Base-by-base conservation (phyloP, 2,888 invertebrate species). In the Choristoneura rosaceana region DNA sequence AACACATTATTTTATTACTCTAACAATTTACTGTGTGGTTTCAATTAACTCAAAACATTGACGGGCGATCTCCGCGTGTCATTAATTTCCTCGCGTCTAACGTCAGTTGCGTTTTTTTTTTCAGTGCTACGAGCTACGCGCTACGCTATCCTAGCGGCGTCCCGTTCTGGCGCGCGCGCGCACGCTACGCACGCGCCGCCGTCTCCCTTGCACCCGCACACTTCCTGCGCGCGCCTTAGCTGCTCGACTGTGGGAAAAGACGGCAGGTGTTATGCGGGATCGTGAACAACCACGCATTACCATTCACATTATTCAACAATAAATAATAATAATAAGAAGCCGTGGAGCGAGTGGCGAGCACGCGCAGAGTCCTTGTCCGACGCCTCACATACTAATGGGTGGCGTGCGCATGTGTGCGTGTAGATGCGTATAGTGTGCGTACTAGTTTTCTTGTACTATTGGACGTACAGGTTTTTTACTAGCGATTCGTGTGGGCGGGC, bases 251-350 rank as follows among this genome's bases (percentile, higher is more conserved):
- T 95, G 95, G 95, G 95, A 95, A 95, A 94, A 93, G 88, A 91
- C 92, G 94, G 95, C 95, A 95, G 95, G 95, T 95, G 95, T 90
- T 94, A 92, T 92, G 94, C 93, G 93, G 90, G 93, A 94, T 94
- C 94, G 94, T 93, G 94, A 94, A 93, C 93, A 92, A 91, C 93
- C 92, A 93, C 89, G 93, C 93, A 94, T 93, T 94, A 94, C 93
- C 93, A 94, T 94, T 93, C 93, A 93, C 91, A 92, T 93, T 94
- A 94, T 94, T 92, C 93, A 92, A 93, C 94, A 90, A 94, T 93
- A 93, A 93, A 93, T 93, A 93, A 94, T 92, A 92, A 92, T 93
- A 93, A 93, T 90, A 94, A 93, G 92, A 91, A 93, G 93, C 92
- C 90, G 91, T 87, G 89, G 91, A 92, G 88, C 93, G 93, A 93